A percentile compares a stretch with the other conserved stretches of the same genome.
Conservation (phyloP, 2,888 invertebrate species). For the Erpobdella octoculata region DNA sequence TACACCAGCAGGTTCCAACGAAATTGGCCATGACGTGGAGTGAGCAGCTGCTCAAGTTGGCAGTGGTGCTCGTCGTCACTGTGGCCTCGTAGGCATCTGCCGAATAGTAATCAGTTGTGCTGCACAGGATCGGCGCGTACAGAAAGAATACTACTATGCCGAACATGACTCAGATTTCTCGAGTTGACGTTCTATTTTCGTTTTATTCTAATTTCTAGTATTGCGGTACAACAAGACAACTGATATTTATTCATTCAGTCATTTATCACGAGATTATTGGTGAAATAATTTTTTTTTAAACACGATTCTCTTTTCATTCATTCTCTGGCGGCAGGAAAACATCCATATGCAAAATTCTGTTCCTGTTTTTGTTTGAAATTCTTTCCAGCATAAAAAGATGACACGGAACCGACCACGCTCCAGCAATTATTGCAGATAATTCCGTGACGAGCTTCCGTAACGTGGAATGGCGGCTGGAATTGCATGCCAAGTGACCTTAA, state of each 20-base stretch:
- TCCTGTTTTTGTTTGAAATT: not conserved
- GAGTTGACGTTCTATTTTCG: too few species aligned
- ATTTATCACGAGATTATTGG: not conserved
- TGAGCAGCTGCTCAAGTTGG: not conserved
- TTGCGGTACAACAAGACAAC: too few species aligned
- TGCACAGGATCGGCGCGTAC: too few species aligned
- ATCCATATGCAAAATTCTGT: not conserved
- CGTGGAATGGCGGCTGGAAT: conserved; percentile 4
- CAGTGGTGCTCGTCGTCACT: not conserved
- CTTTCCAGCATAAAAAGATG: not conserved
- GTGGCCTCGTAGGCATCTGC: not conserved
- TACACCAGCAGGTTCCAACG: conserved; percentile 25
- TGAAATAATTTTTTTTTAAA: not conserved
- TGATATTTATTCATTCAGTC: not conserved
- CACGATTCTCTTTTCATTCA: too few species aligned
- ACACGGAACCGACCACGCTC: not conserved
- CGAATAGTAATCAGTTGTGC: not conserved
- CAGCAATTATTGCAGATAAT: not conserved
- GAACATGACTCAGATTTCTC: not conserved
- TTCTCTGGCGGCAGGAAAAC: not conserved
- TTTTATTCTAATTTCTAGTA: too few species aligned
- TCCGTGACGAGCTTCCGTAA: not conserved
- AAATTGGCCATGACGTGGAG: not conserved
- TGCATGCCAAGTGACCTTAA: conserved; percentile 10
- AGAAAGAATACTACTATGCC: not conserved